Percentiles rank a stretch among this genome's conserved stretches.
Evolutionary conservation across 2,888 invertebrate genomes (phyloP).

Genomic region (Plagodis pulveraria): DNA sequence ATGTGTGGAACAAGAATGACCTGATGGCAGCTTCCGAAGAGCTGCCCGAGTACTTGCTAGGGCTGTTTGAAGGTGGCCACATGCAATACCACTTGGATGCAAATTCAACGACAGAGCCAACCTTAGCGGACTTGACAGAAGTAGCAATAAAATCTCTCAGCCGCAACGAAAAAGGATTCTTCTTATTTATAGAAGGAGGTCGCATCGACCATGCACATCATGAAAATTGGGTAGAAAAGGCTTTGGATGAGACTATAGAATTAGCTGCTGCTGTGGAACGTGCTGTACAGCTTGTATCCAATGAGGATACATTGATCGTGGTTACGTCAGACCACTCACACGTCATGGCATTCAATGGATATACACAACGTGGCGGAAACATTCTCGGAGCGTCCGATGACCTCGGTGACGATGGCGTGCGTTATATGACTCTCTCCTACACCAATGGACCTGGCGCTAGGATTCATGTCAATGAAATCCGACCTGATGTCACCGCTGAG

Average conservation of each 20-base stretch:
- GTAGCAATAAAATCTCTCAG: slow-evolving; percentile 89
- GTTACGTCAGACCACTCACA: slow-evolving; percentile 92
- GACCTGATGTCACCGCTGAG: slow-evolving; percentile 74
- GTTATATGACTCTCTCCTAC: slow-evolving; percentile 86
- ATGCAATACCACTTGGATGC: slow-evolving; percentile 88
- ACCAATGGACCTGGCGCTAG: slow-evolving; percentile 87
- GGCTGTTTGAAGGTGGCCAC: slow-evolving; percentile 87
- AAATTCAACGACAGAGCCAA: slow-evolving; percentile 57
- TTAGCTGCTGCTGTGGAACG: slow-evolving; percentile 85
- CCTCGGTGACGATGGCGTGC: slow-evolving; percentile 74
- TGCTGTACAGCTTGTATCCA: slow-evolving; percentile 68
- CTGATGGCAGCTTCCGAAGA: slow-evolving; percentile 67
- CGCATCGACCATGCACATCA: slow-evolving; percentile 89
- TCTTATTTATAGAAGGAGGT: slow-evolving; percentile 90
- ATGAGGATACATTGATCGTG: slow-evolving; percentile 90
- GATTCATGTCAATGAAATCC: slow-evolving; percentile 49
- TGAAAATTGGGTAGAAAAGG: slow-evolving; percentile 79
- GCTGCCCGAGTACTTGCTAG: slow-evolving; percentile 86
- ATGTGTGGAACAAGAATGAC: slow-evolving; percentile 85
- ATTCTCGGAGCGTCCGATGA: slow-evolving; percentile 66
- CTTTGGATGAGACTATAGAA: slow-evolving; percentile 89
- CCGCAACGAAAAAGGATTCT: slow-evolving; percentile 88
- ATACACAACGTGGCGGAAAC: slow-evolving; percentile 82
- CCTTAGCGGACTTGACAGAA: slow-evolving; percentile 77
- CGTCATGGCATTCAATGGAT: slow-evolving; percentile 88